phyloP scores from a whole-genome alignment of 2,797 vertebrate genomes.

The Ceyx erithaca region DNA sequence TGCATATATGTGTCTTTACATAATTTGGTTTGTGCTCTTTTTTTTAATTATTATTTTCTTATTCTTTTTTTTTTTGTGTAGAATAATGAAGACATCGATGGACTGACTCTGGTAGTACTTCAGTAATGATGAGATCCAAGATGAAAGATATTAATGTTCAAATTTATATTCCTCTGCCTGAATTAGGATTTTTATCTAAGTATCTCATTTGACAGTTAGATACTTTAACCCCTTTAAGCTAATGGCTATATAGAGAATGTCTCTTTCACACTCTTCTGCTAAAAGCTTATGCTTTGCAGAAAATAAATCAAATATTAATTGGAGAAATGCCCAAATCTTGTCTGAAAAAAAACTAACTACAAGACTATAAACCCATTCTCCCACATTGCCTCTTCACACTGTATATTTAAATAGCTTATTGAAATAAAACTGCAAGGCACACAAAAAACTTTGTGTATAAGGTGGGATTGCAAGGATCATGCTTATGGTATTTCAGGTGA shows the following conservation, averaged over 20 bases:
- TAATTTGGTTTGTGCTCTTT: neutral
- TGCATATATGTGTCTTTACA: neutral
- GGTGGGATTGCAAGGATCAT: neutral
- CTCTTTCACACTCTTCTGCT: slow-evolving; percentile 8
- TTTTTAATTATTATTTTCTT: too few relatives aligned
- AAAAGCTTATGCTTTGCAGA: slow-evolving; percentile 34
- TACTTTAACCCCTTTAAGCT: slow-evolving; percentile 4
- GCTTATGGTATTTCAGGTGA: neutral
- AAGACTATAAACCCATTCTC: slow-evolving; percentile 2
- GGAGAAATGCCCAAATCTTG: slow-evolving; percentile 1
- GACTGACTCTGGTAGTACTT: neutral
- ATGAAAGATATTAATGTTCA: neutral
- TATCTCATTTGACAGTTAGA: neutral
- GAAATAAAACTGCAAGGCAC: neutral
- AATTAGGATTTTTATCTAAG: neutral
- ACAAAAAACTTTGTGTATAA: neutral
- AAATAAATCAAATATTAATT: slow-evolving; percentile 60
- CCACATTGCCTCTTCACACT: neutral
- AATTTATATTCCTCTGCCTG: slow-evolving; percentile 3
- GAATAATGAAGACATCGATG: neutral
- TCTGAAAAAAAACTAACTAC: neutral
- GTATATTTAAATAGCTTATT: slow-evolving; percentile 6
- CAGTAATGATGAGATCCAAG: neutral
- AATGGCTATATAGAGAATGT: neutral
- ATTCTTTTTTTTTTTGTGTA: neutral